Percentiles rank a stretch among this genome's conserved stretches.
Conservation (phyloP, 1,140 invertebrate species). For the Ooceraea biroi region DNA sequence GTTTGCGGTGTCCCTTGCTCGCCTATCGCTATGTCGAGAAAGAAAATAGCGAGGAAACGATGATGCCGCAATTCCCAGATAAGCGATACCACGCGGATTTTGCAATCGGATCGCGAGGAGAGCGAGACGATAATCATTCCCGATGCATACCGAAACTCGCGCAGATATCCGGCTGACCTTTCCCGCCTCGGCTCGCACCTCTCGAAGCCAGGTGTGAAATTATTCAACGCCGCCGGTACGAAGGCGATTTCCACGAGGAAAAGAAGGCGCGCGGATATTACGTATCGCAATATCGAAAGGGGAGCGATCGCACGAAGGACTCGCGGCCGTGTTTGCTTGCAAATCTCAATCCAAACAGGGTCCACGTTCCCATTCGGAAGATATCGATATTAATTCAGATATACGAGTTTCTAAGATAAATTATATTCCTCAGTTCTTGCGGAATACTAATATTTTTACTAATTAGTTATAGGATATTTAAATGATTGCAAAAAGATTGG, state of each 20-base stretch:
- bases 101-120: not conserved
- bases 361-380: not conserved
- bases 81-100: not conserved
- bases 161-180: conserved; percentile 37
- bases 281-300: conserved; percentile 54
- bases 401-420: not conserved
- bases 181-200: conserved; percentile 5
- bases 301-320: conserved; percentile 46
- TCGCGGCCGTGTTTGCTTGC: not conserved
- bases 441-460: too few species aligned
- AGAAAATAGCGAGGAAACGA: not conserved
- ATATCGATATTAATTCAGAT: conserved; percentile 18
- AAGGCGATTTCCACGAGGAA: conserved; percentile 17
- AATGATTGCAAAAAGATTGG: too few species aligned
- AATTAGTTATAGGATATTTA: too few species aligned
- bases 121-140: not conserved
- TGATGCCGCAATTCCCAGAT: not conserved
- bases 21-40: not conserved
- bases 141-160: conserved; percentile 41
- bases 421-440: too few species aligned
- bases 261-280: conserved; percentile 9
- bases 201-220: conserved; percentile 30
- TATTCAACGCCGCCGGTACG: conserved; percentile 32
- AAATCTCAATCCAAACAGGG: not conserved
- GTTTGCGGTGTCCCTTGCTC: not conserved